Percentiles rank a stretch among this genome's conserved stretches.
phyloP scores from a whole-genome alignment of 1,140 invertebrate genomes.

The Diprion similis region DNA sequence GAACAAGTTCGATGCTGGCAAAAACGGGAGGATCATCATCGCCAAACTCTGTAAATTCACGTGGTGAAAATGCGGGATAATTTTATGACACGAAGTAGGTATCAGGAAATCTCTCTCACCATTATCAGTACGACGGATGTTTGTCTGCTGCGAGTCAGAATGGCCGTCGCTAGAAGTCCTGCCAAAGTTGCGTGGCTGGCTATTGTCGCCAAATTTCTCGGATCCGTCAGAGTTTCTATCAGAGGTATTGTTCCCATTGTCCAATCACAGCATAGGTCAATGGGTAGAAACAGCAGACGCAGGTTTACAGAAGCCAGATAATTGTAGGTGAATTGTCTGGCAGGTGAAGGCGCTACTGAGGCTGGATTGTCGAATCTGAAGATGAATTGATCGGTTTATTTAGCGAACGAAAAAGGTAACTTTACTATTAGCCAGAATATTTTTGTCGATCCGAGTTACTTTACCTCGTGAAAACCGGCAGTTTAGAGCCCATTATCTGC shows the following conservation, averaged over 20 bases:
- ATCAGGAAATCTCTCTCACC: constrained; percentile 62
- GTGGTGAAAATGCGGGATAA: constrained; percentile 15
- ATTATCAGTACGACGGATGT: constrained; percentile 82
- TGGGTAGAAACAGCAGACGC: constrained; percentile 89
- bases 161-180: constrained; percentile 70
- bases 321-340: constrained; percentile 90
- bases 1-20: constrained; percentile 96
- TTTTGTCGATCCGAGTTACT: constrained; percentile 8
- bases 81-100: background rate
- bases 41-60: constrained; percentile 75
- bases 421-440: background rate
- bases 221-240: constrained; percentile 79
- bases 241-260: constrained; percentile 97
- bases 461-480: constrained; percentile 93
- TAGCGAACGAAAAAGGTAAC: background rate
- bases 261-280: constrained; percentile 95
- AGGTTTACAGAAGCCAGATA: constrained; percentile 91
- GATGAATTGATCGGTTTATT: constrained; percentile 23
- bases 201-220: constrained; percentile 85
- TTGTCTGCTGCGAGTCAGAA: constrained; percentile 70
- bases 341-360: constrained; percentile 77
- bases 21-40: constrained; percentile 88
- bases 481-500: constrained; percentile 94
- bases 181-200: constrained; percentile 72
- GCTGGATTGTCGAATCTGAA: constrained; percentile 92